A percentile compares a stretch with the other conserved stretches of the same genome.
These are phyloP conservation scores for Zaprionus tsacasi DNA, from an alignment of 1,140 invertebrate genomes.

Conservation along the genomic window DNA sequence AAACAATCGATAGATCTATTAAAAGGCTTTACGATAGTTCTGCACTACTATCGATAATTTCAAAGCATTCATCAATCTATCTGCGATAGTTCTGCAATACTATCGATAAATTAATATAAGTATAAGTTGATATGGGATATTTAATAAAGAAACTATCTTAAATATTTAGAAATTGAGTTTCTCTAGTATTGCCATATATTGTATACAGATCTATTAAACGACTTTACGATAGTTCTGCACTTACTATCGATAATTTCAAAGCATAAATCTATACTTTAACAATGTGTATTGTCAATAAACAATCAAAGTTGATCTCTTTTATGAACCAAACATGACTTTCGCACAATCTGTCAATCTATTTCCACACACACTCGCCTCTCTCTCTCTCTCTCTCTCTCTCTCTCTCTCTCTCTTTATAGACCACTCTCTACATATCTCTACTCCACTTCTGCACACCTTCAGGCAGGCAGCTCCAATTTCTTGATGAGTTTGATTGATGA, in stretches of 20 bases:
- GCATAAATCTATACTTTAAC: background rate
- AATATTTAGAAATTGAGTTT: too few relatives aligned
- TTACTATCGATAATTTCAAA: background rate
- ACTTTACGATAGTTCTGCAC: background rate
- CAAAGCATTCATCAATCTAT: too few relatives aligned
- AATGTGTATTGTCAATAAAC: background rate
- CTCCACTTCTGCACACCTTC: background rate
- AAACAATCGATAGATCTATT: too few relatives aligned
- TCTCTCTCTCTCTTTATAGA: background rate
- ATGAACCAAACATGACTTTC: background rate
- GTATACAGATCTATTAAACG: too few relatives aligned
- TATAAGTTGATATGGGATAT: too few relatives aligned
- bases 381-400: slow-evolving; percentile 8
- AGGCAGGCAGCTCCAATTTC: slow-evolving; percentile 40
- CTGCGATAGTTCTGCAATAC: background rate
- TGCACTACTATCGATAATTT: background rate
- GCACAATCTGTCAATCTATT: slow-evolving; percentile 2
- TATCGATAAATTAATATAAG: background rate
- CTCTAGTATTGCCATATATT: too few relatives aligned
- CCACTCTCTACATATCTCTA: background rate
- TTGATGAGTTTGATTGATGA: slow-evolving; percentile 67
- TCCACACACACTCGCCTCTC: background rate
- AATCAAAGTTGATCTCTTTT: background rate
- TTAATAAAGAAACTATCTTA: too few relatives aligned
- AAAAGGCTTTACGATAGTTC: background rate